phyloP scores from a whole-genome alignment of 1,140 invertebrate genomes.

The Drosophila navojoa region DNA sequence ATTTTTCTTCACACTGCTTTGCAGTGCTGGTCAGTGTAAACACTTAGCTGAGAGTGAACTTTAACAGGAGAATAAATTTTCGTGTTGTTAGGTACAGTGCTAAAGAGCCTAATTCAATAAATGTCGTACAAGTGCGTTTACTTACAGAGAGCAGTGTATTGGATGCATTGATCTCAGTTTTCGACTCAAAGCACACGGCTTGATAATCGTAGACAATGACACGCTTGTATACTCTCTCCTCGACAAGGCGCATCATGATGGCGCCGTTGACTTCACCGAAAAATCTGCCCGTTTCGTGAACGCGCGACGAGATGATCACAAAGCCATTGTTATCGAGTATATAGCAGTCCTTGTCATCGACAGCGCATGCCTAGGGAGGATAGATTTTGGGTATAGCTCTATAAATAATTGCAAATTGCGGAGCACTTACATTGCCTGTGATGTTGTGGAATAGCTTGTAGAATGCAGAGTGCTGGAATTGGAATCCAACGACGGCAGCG shows the following conservation, averaged over 20 bases:
- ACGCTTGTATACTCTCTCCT: conserved; percentile 90
- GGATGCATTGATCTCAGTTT: conserved; percentile 86
- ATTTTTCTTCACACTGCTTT: not conserved
- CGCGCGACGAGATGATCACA: conserved; percentile 91
- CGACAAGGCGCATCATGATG: conserved; percentile 91
- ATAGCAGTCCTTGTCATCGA: conserved; percentile 91
- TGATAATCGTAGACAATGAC: conserved; percentile 95
- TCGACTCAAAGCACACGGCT: conserved; percentile 91
- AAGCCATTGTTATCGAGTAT: conserved; percentile 96
- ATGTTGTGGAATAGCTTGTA: conserved; percentile 91
- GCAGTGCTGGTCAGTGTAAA: not conserved
- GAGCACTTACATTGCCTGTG: conserved; percentile 86
- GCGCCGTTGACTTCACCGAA: conserved; percentile 93
- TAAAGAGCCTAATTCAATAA: not conserved
- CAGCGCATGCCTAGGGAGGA: conserved; percentile 87
- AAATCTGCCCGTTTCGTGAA: conserved; percentile 91
- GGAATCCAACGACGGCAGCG: conserved; percentile 95
- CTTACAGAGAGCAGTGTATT: conserved; percentile 87
- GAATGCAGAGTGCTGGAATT: conserved; percentile 91
- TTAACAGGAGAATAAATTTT: not conserved
- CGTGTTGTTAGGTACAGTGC: not conserved
- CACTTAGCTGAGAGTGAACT: not conserved
- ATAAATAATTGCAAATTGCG: not conserved
- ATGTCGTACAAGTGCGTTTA: not conserved
- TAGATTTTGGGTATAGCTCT: not conserved